Base-by-base conservation (phyloP, 2,113 vertebrate species). In the Delphinapterus leucas region DNA sequence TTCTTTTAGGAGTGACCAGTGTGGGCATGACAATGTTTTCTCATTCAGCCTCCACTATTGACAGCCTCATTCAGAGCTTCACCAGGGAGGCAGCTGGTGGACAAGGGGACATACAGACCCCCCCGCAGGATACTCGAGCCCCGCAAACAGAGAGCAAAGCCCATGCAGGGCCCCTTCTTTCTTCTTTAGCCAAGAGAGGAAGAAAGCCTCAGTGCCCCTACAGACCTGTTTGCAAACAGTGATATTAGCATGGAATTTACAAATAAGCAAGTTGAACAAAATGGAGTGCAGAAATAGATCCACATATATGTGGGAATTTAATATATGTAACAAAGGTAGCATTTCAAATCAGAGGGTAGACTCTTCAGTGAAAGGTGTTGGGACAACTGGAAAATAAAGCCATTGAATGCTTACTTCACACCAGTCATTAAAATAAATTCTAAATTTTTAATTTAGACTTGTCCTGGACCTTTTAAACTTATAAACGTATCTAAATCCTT, bases 351-450 rank as follows among this genome's bases (percentile, higher is more conserved):
- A 89, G 88, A 76, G 21, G 49, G 47, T 14, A 44, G 61, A 73
- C 4, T 44, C 18, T 71, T 93, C 83, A 61, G 0, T 61, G 44
- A 92, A 94, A 87, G 38, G 61, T 85, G 28, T 94, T 70, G 79
- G 73, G 21, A 71, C 33, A 88, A 81, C 31, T 33, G 71, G 60
- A 80, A 55, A 88, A 80, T 79, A 93, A 90, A 83, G 77, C 53
- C 28, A 20, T 71, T 94, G 71, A 26, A 76, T 80, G 28, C 10
- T 88, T 76, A 79, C 38, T 47, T 79, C 49, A 88, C 28, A 76
- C 33, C 20, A 61, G 12, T 93, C 38, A 41, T 77, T 88, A 93
- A 88, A 93, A 90, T 77, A 95, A 76, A 92, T 80, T 92, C 25
- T 41, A 25, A 93, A 90, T 73, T 41, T 83, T 82, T 79, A 71